Conservation (phyloP, 1,140 invertebrate genomes). For the Drosophila ohnishii region DNA sequence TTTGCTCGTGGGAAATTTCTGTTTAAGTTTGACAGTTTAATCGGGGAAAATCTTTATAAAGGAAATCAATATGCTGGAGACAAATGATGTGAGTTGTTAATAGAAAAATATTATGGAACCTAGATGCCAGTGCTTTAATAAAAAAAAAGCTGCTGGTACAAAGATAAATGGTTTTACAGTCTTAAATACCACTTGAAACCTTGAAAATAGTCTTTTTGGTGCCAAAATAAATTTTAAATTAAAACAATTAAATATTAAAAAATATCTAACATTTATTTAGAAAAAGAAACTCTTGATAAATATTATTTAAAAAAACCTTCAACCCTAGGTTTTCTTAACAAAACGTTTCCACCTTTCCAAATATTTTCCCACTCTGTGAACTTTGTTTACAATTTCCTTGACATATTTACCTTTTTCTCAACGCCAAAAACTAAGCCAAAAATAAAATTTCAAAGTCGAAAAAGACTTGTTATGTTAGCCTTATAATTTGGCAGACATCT, state of each 20-base stretch:
- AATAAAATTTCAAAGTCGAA: conserved; percentile 42
- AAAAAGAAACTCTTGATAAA: not conserved
- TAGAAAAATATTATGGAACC: too few species aligned
- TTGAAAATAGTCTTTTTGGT: not conserved
- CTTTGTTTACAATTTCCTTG: conserved; percentile 66
- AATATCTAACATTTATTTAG: not conserved
- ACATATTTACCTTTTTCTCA: conserved; percentile 66
- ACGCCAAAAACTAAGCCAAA: conserved; percentile 25
- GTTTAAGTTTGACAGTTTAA: conserved; percentile 21
- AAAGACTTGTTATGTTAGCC: conserved; percentile 21
- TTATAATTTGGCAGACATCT: conserved; percentile 61
- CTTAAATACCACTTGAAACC: not conserved
- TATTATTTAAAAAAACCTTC: too few species aligned
- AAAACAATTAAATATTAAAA: not conserved
- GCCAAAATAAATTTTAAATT: not conserved
- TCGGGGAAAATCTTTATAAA: not conserved
- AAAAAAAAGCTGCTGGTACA: too few species aligned
- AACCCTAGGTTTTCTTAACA: not conserved
- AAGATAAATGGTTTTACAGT: too few species aligned
- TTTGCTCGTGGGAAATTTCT: conserved; percentile 3
- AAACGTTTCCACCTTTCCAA: conserved; percentile 12
- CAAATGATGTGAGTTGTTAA: conserved; percentile 58
- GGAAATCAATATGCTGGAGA: conserved; percentile 53
- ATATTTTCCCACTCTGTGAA: conserved; percentile 2
- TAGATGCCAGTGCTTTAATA: not conserved